Evolutionary conservation across 2,113 vertebrate species (phyloP).

Genomic region (Onychorhynchus coronatus): DNA sequence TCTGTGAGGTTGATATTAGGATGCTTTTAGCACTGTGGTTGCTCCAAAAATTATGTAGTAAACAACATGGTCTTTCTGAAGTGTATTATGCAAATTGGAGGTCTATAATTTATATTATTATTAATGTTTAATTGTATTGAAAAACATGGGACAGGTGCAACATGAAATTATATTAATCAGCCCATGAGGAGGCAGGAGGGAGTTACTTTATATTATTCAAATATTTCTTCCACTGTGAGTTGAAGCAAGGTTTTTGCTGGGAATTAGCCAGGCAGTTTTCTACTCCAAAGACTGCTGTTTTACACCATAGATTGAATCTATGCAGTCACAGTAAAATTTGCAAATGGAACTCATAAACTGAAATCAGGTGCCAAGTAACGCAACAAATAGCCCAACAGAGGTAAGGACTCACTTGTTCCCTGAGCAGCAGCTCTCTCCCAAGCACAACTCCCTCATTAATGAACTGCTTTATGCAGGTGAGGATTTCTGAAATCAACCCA

Average conservation of each 20-base stretch:
- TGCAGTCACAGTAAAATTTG: background rate
- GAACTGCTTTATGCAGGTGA: background rate
- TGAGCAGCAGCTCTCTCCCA: background rate
- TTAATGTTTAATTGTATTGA: background rate
- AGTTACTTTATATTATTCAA: background rate
- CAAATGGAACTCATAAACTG: background rate
- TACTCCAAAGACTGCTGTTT: background rate
- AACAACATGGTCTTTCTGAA: background rate
- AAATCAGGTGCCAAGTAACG: background rate
- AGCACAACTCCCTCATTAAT: background rate
- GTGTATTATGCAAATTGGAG: background rate
- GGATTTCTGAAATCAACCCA: background rate
- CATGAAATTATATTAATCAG: background rate
- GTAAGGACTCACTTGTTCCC: background rate
- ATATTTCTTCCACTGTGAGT: background rate
- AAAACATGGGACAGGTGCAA: background rate
- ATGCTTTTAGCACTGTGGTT: background rate
- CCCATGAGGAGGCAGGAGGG: background rate
- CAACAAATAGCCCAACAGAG: background rate
- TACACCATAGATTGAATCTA: background rate
- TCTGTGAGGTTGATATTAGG: background rate
- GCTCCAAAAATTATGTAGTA: background rate
- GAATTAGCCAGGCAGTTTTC: background rate
- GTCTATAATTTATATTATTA: constrained; percentile 15
- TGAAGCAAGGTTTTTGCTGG: background rate